Base-by-base conservation (phyloP, 1,140 invertebrate genomes). In the Drosophila kikkawai region DNA sequence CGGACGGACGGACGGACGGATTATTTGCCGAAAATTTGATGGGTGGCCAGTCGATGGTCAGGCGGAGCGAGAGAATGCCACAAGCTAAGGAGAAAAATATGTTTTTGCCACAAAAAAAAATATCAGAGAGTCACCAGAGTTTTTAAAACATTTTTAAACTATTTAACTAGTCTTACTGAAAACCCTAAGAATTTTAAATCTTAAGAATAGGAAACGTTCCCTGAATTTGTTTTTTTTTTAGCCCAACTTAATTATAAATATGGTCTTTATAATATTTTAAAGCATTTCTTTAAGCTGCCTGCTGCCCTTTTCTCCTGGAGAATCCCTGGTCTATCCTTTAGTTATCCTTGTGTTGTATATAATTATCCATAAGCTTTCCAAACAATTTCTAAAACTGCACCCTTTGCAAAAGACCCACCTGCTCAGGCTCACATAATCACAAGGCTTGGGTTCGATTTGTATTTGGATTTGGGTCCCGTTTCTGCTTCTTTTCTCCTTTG, bases 371-470 rank as follows among this genome's bases (percentile, higher is more conserved):
- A 1, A 0, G 17, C 17, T 41, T 12, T 41, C 36, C 11, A 53
- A 26, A 3, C 13, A 26, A 19, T 39, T 39, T 17, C 1, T 42
- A 26, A 7, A 29, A 13, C 9, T 48, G 13, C 32, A 67, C 45
- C 26, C 13, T 67, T 67, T 7, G n/a, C 9, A 0, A 26, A 32
- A 5, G 22, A 7, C 41, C 26, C 67, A 70, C 67, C 67, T 70
- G 39, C 9, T 15, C 11, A 32, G 22, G 64, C 48, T 50, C 47
- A 61, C 29, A 71, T 61, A 75, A 61, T 56, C 48, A 61, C 60
- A 51, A 19, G 50, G 36, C 32, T 34, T 36, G 58, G 44, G 29
- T 61, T 51, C 19, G 29, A 41, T 63, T 22, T 42, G 19, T 17
- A 42, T 19, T 50, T 19, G 42, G 44, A 4, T 19, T 36, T 48